Evolutionary conservation across 1,140 invertebrate species (phyloP).

Genomic region (Rhagoletis zephyria): DNA sequence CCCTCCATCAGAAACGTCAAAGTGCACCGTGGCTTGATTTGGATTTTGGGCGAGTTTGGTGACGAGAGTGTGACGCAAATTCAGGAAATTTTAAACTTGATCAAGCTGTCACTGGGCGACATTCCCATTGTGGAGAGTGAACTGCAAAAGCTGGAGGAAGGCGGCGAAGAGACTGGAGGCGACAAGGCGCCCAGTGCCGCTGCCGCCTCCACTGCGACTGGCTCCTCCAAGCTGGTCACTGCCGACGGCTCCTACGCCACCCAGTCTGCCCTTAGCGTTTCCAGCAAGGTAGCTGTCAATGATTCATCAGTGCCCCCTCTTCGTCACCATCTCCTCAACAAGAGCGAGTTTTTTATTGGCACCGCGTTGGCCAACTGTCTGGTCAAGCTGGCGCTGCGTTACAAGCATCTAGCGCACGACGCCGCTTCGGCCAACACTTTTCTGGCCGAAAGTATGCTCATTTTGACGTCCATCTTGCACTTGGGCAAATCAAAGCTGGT

Average conservation of each 20-base stretch:
- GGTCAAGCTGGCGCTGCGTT: slow-evolving; percentile 89
- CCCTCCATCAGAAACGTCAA: too few relatives aligned
- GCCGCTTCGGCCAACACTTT: slow-evolving; percentile 77
- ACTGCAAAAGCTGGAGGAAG: slow-evolving; percentile 78
- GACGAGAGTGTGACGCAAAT: slow-evolving; percentile 85
- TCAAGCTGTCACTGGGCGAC: slow-evolving; percentile 86
- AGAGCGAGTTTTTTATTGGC: slow-evolving; percentile 97
- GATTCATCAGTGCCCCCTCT: slow-evolving; percentile 82
- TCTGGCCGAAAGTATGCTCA: slow-evolving; percentile 89
- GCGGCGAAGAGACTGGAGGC: slow-evolving; percentile 61
- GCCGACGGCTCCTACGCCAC: slow-evolving; percentile 99
- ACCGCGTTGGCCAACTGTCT: slow-evolving; percentile 92
- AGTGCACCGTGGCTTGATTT: slow-evolving; percentile 93
- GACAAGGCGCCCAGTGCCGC: too few relatives aligned
- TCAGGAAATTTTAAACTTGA: slow-evolving; percentile 83
- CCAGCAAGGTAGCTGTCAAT: slow-evolving; percentile 78
- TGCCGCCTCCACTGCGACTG: too few relatives aligned
- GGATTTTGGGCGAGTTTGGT: slow-evolving; percentile 98
- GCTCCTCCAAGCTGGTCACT: slow-evolving; percentile 78
- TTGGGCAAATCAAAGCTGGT: slow-evolving; percentile 84
- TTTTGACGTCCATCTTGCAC: slow-evolving; percentile 90
- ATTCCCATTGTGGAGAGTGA: slow-evolving; percentile 93
- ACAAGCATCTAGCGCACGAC: slow-evolving; percentile 64
- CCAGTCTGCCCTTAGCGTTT: slow-evolving; percentile 96
- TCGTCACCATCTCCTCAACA: slow-evolving; percentile 89